Base-by-base conservation (phyloP, 2,113 vertebrate species). In the Dicentrarchus labrax region DNA sequence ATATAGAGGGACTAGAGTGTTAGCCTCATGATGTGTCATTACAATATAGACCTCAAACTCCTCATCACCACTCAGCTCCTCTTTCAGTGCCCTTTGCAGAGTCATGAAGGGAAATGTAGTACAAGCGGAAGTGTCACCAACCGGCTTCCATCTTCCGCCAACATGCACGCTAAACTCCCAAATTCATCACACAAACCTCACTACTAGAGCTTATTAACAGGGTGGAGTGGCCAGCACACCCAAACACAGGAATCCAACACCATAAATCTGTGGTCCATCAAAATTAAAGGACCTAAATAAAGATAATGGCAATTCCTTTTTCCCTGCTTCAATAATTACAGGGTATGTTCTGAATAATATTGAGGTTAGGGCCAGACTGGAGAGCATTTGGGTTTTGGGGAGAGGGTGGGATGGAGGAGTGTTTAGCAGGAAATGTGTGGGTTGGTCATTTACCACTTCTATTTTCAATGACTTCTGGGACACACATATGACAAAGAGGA, bases 201-300 rank as follows among this genome's bases (percentile, higher is more conserved):
- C 76, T 68, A 56, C 88, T 82, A 38, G 53, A 84, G 88, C 82
- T 80, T 91, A 92, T 91, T 91, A 92, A 75, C 72, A 89, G 91
- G 92, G 92, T 48, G 92, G 89, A 83, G 89, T 61, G 74, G 62
- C 78, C 77, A 45, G 80, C 86, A 91, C 90, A 88, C 89, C 88
- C 90, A 83, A 88, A 89, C 83, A 88, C 88, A 90, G 87, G 89
- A 93, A 92, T 92, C 88, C 89, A 53, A 64, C 84, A 48, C 90
- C 62, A 87, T 90, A 90, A 93, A 93, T 94, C 93, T 93, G 89
- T 88, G 92, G 90, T 86, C 85, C 91, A 88, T 93, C 88, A 80
- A 92, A 94, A 94, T 94, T 65, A 94, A 93, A 94, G 91, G 90
- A 78, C 86, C 92, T 89, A 91, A 90, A 93, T 91, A 90, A 90